phyloP scores from a whole-genome alignment of 1,140 invertebrate genomes.

The Triops longicaudatus region DNA sequence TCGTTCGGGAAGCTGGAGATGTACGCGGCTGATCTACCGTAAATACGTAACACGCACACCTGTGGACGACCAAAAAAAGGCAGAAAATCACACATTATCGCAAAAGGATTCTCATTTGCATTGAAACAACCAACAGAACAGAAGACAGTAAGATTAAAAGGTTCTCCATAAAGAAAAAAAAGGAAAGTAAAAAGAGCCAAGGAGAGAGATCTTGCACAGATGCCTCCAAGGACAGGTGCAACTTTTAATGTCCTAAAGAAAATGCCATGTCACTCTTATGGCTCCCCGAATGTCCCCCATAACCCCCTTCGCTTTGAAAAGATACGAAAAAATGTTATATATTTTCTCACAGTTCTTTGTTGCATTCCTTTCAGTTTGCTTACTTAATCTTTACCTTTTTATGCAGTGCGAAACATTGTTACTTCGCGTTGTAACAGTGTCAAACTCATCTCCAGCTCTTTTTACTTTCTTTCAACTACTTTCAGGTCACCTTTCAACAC shows the following conservation, averaged over 20 bases:
- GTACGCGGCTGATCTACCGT: neutral
- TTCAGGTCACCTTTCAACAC: too few species aligned
- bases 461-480: too few species aligned
- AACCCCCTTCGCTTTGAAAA: too few species aligned
- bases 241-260: neutral
- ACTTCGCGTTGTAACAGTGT: too few species aligned
- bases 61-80: neutral
- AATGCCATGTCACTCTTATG: constrained; percentile 1
- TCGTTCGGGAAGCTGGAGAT: too few species aligned
- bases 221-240: constrained; percentile 8
- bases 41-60: neutral
- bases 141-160: neutral
- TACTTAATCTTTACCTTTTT: too few species aligned
- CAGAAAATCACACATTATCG: constrained; percentile 7
- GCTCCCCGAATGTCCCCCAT: neutral
- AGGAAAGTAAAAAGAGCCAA: too few species aligned
- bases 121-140: neutral
- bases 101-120: neutral
- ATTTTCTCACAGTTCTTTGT: too few species aligned
- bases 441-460: too few species aligned
- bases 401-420: too few species aligned
- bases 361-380: too few species aligned
- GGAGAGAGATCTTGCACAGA: neutral
- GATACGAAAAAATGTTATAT: too few species aligned
- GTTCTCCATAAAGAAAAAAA: neutral